These are phyloP conservation scores for Temnothorax nylanderi DNA, from an alignment of 1,140 invertebrate species.

Conservation along the genomic window DNA sequence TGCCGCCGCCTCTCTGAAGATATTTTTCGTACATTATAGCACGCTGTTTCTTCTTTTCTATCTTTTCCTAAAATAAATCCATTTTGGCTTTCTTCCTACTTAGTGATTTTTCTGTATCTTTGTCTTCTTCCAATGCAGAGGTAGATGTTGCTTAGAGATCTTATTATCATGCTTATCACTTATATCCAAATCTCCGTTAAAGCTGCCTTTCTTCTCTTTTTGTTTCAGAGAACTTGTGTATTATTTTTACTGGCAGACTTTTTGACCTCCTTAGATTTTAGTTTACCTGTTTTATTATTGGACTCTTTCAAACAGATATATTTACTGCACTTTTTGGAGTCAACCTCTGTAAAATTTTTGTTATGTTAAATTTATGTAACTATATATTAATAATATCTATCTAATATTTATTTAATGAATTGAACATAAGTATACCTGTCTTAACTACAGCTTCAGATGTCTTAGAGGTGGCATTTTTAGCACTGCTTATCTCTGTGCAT, in stretches of 20 bases:
- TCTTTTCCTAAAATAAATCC: conserved; percentile 87
- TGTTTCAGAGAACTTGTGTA: conserved; percentile 4
- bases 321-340: conserved; percentile 25
- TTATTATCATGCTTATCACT: too few species aligned
- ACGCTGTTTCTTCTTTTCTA: conserved; percentile 88
- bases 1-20: conserved; percentile 91
- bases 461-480: background rate
- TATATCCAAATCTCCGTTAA: conserved; percentile 4
- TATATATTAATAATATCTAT: too few species aligned
- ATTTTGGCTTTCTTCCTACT: conserved; percentile 29
- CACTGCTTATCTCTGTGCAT: conserved; percentile 46
- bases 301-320: conserved; percentile 15
- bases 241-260: conserved; percentile 8
- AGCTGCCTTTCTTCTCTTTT: background rate
- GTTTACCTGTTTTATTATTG: background rate
- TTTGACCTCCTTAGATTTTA: background rate
- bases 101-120: conserved; percentile 14
- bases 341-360: conserved; percentile 7
- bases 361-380: background rate
- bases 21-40: conserved; percentile 90
- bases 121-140: background rate
- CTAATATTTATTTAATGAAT: too few species aligned
- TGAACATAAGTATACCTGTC: conserved; percentile 12
- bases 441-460: background rate
- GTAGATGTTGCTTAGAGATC: background rate